Percentiles rank a stretch among this genome's conserved stretches.
Evolutionary conservation across 2,888 invertebrate genomes (phyloP).

Genomic region (Caenorhabditis uteleia): DNA sequence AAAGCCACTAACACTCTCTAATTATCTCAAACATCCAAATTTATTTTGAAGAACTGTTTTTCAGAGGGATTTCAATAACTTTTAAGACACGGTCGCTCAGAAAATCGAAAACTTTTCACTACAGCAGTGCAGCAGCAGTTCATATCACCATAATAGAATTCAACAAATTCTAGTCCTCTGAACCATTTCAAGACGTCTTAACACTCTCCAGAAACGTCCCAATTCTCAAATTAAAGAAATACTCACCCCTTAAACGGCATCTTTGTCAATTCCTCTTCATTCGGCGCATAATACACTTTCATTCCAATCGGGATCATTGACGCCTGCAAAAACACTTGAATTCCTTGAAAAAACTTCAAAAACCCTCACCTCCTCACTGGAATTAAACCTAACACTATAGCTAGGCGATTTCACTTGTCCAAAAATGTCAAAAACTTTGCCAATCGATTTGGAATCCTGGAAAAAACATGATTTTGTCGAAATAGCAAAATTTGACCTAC

Average conservation of each 20-base stretch:
- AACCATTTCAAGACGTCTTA: not conserved
- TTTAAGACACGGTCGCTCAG: no score
- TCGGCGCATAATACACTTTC: slow-evolving; percentile 39
- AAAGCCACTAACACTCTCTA: no score
- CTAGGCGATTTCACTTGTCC: slow-evolving; percentile 36
- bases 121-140: no score
- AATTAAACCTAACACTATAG: slow-evolving; percentile 36
- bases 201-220: not conserved
- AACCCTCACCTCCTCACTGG: slow-evolving; percentile 17
- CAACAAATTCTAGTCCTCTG: not conserved
- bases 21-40: no score
- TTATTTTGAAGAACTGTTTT: no score
- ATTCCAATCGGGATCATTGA: slow-evolving; percentile 17
- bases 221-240: not conserved
- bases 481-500: not conserved
- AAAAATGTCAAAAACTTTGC: slow-evolving; percentile 37
- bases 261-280: slow-evolving; percentile 21
- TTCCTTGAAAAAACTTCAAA: not conserved
- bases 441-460: slow-evolving; percentile 17
- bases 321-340: slow-evolving; percentile 18
- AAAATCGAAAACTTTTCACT: no score
- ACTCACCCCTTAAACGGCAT: slow-evolving; percentile 38
- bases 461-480: no score
- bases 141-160: no score
- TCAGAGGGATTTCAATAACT: no score